Conservation (phyloP, 1,140 invertebrate genomes). For the Anoplophora glabripennis region DNA sequence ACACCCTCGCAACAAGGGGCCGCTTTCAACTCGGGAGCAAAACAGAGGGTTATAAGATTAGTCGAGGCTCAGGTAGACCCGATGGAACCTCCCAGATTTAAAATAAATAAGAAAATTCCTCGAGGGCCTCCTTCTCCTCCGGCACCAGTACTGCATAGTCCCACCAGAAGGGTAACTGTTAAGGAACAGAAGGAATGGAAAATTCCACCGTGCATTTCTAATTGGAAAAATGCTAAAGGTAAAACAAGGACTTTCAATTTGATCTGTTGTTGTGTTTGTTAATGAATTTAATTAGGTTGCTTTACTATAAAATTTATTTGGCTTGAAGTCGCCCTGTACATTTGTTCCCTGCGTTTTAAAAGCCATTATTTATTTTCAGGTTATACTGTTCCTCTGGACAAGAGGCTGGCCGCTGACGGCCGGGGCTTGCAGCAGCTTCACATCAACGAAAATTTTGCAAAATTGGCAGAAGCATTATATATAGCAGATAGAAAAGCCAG, state of each 20-base stretch:
- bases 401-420: constrained; percentile 96
- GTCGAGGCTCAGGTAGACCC: constrained; percentile 96
- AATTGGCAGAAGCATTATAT: constrained; percentile 94
- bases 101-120: constrained; percentile 95
- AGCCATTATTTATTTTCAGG: constrained; percentile 47
- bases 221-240: constrained; percentile 98
- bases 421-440: constrained; percentile 95
- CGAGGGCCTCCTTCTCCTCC: constrained; percentile 97
- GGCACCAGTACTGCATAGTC: constrained; percentile 93
- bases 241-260: too few relatives aligned
- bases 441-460: constrained; percentile 99
- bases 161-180: constrained; percentile 93
- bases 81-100: constrained; percentile 97
- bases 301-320: too few relatives aligned
- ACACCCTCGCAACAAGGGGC: constrained; percentile 96
- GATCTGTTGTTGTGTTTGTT: too few relatives aligned
- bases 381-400: constrained; percentile 98
- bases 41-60: constrained; percentile 96
- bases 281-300: too few relatives aligned
- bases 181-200: constrained; percentile 99
- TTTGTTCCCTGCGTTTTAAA: not conserved
- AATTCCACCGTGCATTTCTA: constrained; percentile 98
- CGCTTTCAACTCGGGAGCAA: constrained; percentile 94
- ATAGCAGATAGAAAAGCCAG: constrained; percentile 97
- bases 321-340: too few relatives aligned